These are phyloP conservation scores for Hetaerina titia DNA, from an alignment of 2,888 invertebrate species.

Conservation along the genomic window DNA sequence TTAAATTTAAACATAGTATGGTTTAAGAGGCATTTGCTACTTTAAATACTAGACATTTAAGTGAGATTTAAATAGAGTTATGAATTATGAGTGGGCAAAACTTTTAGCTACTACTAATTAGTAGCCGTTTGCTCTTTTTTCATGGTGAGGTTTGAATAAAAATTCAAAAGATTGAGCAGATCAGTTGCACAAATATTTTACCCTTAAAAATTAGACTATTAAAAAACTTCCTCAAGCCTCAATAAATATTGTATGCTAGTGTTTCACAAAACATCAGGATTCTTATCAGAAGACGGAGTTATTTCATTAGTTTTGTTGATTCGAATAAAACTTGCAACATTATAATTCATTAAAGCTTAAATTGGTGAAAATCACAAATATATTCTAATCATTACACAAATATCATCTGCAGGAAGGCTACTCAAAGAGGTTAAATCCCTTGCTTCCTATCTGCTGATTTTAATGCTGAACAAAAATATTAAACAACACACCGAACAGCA, in stretches of 20 bases:
- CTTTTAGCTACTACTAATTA: neutral
- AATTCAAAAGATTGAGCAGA: slow-evolving; percentile 28
- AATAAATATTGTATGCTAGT: neutral
- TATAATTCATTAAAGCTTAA: neutral
- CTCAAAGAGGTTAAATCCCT: neutral
- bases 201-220: neutral
- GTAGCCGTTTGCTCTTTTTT: neutral
- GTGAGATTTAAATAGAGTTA: neutral
- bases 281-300: slow-evolving; percentile 2
- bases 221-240: neutral
- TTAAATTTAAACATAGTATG: neutral
- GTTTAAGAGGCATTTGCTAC: neutral
- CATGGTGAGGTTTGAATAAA: neutral
- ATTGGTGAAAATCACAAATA: neutral
- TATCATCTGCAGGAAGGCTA: neutral
- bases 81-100: neutral
- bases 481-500: neutral
- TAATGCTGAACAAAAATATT: neutral
- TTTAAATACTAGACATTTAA: neutral
- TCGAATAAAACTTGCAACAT: neutral
- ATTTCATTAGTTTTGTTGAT: neutral
- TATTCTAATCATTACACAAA: neutral
- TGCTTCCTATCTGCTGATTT: neutral
- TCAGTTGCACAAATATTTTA: neutral
- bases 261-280: neutral